These are phyloP conservation scores for Anabas testudineus DNA, from an alignment of 2,797 vertebrate species.

Conservation along the genomic window DNA sequence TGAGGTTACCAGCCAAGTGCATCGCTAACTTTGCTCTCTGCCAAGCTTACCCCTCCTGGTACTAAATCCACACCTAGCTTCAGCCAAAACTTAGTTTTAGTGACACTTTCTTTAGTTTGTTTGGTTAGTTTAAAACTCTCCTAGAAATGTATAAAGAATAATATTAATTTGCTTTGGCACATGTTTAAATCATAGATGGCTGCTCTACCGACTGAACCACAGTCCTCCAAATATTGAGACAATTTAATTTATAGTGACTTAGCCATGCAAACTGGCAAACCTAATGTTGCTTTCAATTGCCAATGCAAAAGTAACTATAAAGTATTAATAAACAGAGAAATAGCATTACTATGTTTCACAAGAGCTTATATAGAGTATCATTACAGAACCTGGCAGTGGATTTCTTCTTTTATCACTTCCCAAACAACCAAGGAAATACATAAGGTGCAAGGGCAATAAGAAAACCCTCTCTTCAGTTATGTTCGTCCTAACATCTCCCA, in stretches of 20 bases:
- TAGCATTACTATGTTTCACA: conserved; percentile 23
- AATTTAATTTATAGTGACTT: conserved; percentile 59
- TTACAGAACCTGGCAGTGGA: conserved; percentile 20
- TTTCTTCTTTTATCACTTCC: conserved; percentile 46
- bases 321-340: conserved; percentile 61
- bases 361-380: conserved; percentile 32
- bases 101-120: conserved; percentile 14
- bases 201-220: too few species aligned
- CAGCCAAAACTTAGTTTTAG: conserved; percentile 50
- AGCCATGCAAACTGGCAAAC: conserved; percentile 54
- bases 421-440: conserved; percentile 46
- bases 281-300: too few species aligned
- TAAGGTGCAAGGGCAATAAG: conserved; percentile 53
- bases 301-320: conserved; percentile 53
- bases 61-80: conserved; percentile 19
- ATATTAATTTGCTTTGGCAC: conserved; percentile 46
- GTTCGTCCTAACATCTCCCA: conserved; percentile 62
- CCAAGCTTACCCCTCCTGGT: conserved; percentile 54
- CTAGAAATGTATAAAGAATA: conserved; percentile 28
- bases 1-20: conserved; percentile 78
- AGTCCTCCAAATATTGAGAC: conserved; percentile 2
- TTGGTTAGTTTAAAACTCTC: conserved; percentile 19
- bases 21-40: conserved; percentile 66
- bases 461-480: conserved; percentile 47
- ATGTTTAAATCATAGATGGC: conserved; percentile 36